These are phyloP conservation scores for Ciconia boyciana DNA, from an alignment of 2,113 vertebrate genomes.

Conservation along the genomic window DNA sequence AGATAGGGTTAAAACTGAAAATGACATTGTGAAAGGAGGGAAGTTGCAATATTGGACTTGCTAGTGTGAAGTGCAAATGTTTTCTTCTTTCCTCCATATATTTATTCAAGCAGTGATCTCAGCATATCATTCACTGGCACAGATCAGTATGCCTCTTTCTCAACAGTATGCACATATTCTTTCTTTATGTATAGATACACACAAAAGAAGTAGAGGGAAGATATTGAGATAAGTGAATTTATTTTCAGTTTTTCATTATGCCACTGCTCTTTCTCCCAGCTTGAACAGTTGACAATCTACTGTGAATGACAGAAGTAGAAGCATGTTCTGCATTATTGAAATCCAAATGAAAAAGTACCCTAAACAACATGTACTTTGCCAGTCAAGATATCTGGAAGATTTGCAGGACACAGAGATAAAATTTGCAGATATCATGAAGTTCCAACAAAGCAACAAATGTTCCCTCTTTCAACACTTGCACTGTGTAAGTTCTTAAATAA, in stretches of 20 bases:
- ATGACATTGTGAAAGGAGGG: neutral
- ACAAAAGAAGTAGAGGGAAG: neutral
- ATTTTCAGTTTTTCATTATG: neutral
- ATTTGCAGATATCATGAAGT: neutral
- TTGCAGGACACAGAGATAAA: neutral
- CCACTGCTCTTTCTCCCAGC: neutral
- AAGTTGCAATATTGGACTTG: neutral
- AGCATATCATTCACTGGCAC: neutral
- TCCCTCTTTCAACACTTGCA: neutral
- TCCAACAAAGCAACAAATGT: neutral
- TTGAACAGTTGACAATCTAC: neutral
- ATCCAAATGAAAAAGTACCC: neutral
- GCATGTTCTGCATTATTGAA: neutral
- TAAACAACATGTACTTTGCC: neutral
- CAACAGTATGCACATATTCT: neutral
- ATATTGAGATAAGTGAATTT: neutral
- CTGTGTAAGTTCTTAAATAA: neutral
- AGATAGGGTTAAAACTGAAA: neutral
- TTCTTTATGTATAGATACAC: neutral
- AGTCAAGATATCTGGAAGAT: neutral
- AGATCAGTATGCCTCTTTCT: neutral
- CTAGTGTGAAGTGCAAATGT: neutral
- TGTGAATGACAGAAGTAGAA: neutral
- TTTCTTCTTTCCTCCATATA: neutral
- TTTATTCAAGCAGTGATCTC: neutral